Base-by-base conservation (phyloP, 2,888 invertebrate genomes). In the Tipula helvola region DNA sequence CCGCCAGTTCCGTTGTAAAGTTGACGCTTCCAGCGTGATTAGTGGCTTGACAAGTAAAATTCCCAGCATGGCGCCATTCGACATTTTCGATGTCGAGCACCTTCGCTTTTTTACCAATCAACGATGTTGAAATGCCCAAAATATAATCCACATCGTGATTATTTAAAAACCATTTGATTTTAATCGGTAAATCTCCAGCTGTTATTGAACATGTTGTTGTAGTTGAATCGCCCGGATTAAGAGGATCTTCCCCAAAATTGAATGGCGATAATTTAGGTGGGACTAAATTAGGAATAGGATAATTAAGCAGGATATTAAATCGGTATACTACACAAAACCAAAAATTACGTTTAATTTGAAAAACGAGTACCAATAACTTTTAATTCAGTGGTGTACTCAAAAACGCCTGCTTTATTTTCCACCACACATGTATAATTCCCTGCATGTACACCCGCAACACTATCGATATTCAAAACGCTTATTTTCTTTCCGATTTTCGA, bases 381-480 rank as follows among this genome's bases (percentile, higher is more conserved):
- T 90, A 94, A 93, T 89, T 92, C 91, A 88, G 94, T 93, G 88
- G 93, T 93, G 90, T 95, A 94, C 88, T 93, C 94, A 89, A 94
- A 93, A 88, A 92, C 92, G 89, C 96, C 96, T 87, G 95, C 96
- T 89, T 93, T 93, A 91, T 96, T 96, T 91, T 94, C 93, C 87
- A 95, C 96, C 88, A 93, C 92, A 90, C 96, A 96, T 88, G 95
- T 95, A 91, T 96, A 96, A 90, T 95, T 95, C 88, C 96, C 96
- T 87, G 94, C 93, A 88, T 95, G 94, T 88, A 92, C 92, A 86
- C 93, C 94, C 88, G 93, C 93, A 88, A 95, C 93, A 71, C 94
- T 93, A 89, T 95, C 95, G 89, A 96, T 95, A 83, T 94, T 94
- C 87, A 96, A 92, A 84, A 94, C 93, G 89, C 93, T 94, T 89